Evolutionary conservation across 2,113 vertebrate species (phyloP).

Genomic region (Xenus cinereus): DNA sequence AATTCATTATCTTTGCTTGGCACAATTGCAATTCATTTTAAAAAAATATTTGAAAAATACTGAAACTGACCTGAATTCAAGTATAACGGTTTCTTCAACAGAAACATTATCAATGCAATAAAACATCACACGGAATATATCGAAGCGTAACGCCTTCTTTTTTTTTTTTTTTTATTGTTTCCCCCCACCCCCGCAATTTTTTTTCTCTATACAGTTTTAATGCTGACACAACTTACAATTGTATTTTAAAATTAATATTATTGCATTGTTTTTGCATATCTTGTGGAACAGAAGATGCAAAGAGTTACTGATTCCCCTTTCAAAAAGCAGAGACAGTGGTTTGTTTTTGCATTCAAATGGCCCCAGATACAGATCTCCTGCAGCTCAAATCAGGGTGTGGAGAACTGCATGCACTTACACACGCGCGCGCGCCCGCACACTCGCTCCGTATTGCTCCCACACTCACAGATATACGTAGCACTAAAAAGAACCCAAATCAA

Average conservation of each 20-base stretch:
- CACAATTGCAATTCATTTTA: slow-evolving; percentile 83
- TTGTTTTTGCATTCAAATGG: slow-evolving; percentile 73
- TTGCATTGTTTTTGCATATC: slow-evolving; percentile 99
- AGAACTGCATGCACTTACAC: slow-evolving; percentile 29
- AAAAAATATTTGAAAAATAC: slow-evolving; percentile 90
- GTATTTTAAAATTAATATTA: slow-evolving; percentile 86
- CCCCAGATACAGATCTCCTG: slow-evolving; percentile 64
- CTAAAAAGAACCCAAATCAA: slow-evolving; percentile 62
- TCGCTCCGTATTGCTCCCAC: slow-evolving; percentile 11
- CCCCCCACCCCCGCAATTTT: neutral
- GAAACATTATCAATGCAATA: slow-evolving; percentile 88
- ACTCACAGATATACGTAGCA: slow-evolving; percentile 28
- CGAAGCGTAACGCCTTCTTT: slow-evolving; percentile 74
- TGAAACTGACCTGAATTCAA: slow-evolving; percentile 96
- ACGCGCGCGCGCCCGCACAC: slow-evolving; percentile 20
- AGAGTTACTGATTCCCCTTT: slow-evolving; percentile 80
- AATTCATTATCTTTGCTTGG: slow-evolving; percentile 79
- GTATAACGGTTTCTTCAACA: slow-evolving; percentile 91
- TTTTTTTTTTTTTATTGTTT: neutral
- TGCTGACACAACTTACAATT: slow-evolving; percentile 78
- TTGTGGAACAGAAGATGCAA: slow-evolving; percentile 90
- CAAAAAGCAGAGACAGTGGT: slow-evolving; percentile 78
- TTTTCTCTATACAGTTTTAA: slow-evolving; percentile 84
- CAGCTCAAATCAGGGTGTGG: slow-evolving; percentile 36
- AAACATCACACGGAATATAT: slow-evolving; percentile 84